Evolutionary conservation across 2,797 vertebrate species (phyloP).

Genomic region (Varecia variegata): DNA sequence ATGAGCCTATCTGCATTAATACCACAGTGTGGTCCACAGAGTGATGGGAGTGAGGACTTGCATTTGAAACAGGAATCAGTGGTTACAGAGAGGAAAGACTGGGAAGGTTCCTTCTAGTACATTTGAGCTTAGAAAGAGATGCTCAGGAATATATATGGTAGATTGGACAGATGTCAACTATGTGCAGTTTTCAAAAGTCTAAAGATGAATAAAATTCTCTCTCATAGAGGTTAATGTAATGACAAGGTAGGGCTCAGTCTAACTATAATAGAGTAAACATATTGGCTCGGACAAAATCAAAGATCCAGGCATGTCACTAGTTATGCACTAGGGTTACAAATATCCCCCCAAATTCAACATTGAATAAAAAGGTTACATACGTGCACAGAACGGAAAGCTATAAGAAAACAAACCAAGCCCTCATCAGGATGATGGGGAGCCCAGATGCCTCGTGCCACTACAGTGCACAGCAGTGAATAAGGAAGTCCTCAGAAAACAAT

Average conservation of each 20-base stretch:
- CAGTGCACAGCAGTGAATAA: neutral
- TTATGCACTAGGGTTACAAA: neutral
- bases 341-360: neutral
- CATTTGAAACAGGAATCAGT: neutral
- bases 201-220: neutral
- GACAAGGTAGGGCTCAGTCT: neutral
- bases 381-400: neutral
- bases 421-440: neutral
- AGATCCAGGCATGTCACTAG: neutral
- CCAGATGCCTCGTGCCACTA: neutral
- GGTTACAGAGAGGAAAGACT: neutral
- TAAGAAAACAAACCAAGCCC: slow-evolving; percentile 11
- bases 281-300: neutral
- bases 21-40: neutral
- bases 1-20: neutral
- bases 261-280: neutral
- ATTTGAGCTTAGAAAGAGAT: neutral
- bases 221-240: neutral
- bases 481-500: neutral
- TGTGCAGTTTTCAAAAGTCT: neutral
- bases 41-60: neutral
- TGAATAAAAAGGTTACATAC: neutral
- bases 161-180: neutral
- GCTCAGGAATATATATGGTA: neutral
- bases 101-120: neutral